A percentile compares a stretch with the other conserved stretches of the same genome.
Conservation (phyloP, 23 tunicate genomes). For the Styela clava region DNA sequence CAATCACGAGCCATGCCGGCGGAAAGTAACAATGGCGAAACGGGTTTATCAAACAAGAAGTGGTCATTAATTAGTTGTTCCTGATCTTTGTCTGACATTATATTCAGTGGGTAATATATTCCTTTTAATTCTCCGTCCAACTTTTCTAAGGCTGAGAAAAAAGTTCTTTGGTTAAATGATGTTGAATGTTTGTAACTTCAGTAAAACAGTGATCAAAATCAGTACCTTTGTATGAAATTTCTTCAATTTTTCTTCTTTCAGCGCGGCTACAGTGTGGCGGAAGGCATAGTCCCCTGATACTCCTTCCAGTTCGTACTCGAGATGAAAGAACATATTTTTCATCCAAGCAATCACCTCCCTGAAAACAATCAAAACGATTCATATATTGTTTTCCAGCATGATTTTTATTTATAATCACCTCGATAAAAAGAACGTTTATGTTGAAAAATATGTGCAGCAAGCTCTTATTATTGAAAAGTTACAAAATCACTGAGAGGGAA, state of each 20-base stretch:
- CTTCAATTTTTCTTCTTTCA: constrained; percentile 85
- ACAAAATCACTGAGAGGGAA: too few relatives aligned
- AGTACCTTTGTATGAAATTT: constrained; percentile 58
- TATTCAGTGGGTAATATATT: constrained; percentile 73
- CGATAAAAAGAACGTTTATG: too few relatives aligned
- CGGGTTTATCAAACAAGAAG: constrained; percentile 82
- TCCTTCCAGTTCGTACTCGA: constrained; percentile 95
- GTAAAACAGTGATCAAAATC: not conserved
- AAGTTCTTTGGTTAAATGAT: too few relatives aligned
- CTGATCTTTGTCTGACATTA: constrained; percentile 83
- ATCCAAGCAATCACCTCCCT: constrained; percentile 82
- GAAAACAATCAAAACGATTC: not conserved
- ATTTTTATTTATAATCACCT: too few relatives aligned
- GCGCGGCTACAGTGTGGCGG: constrained; percentile 95
- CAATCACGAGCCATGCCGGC: constrained; percentile 73
- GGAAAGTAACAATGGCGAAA: constrained; percentile 86
- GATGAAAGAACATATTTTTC: constrained; percentile 93
- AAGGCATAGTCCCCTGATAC: constrained; percentile 82
- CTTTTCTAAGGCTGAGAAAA: constrained; percentile 53
- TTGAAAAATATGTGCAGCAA: too few relatives aligned
- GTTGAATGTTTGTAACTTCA: not conserved
- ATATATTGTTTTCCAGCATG: not conserved
- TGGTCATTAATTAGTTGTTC: constrained; percentile 87
- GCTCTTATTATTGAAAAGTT: too few relatives aligned
- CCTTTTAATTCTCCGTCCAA: constrained; percentile 91